Conservation (phyloP, 1,140 invertebrate species). For the Drosophila eugracilis region DNA sequence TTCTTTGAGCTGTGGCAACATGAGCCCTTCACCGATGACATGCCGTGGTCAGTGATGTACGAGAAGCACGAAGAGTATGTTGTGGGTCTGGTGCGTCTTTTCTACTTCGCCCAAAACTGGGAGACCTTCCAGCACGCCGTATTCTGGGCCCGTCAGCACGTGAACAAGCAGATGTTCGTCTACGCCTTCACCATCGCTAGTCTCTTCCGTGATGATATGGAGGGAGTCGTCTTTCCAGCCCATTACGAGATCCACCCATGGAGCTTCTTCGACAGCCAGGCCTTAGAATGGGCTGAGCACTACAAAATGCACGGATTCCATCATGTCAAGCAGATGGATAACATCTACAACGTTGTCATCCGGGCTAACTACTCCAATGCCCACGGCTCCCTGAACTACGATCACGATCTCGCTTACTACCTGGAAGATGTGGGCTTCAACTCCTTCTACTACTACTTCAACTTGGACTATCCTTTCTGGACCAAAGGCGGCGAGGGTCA, state of each 20-base stretch:
- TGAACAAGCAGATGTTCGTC: slow-evolving; percentile 88
- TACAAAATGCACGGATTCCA: slow-evolving; percentile 87
- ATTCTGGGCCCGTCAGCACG: slow-evolving; percentile 86
- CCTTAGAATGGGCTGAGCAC: slow-evolving; percentile 86
- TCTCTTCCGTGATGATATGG: slow-evolving; percentile 86
- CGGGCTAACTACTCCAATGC: slow-evolving; percentile 87
- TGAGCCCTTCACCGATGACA: slow-evolving; percentile 86
- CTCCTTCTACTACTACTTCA: slow-evolving; percentile 87
- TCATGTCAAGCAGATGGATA: slow-evolving; percentile 85
- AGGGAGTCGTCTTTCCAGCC: slow-evolving; percentile 87
- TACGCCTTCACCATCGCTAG: slow-evolving; percentile 87
- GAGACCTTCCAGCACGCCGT: slow-evolving; percentile 88
- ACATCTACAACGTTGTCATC: slow-evolving; percentile 85
- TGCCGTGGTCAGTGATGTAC: slow-evolving; percentile 86
- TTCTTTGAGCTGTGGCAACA: slow-evolving; percentile 86
- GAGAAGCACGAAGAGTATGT: slow-evolving; percentile 86
- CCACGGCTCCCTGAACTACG: slow-evolving; percentile 85
- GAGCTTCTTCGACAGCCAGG: slow-evolving; percentile 86
- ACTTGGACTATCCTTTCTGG: slow-evolving; percentile 86
- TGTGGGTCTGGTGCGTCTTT: slow-evolving; percentile 86
- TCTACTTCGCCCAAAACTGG: slow-evolving; percentile 88
- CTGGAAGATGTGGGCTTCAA: slow-evolving; percentile 90
- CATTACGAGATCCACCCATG: slow-evolving; percentile 88
- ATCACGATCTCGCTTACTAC: slow-evolving; percentile 87
- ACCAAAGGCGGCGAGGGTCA: slow-evolving; percentile 84